Conservation (phyloP, 1,140 invertebrate genomes). For the Bombus confusus region DNA sequence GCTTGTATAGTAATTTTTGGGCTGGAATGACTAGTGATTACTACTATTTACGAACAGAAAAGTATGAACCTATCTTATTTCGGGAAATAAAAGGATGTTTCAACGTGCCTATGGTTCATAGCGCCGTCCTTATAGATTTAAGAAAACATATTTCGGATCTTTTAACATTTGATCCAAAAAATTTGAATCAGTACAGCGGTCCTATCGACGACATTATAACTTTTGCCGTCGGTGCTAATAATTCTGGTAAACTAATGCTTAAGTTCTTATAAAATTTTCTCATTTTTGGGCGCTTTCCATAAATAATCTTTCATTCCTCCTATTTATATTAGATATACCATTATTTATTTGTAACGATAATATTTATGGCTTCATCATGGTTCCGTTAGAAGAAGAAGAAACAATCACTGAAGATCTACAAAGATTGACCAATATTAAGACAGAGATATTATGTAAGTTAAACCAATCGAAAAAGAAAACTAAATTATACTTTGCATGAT, state of each 20-base stretch:
- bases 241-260: slow-evolving; percentile 82
- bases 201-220: slow-evolving; percentile 97
- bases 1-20: slow-evolving; percentile 98
- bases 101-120: slow-evolving; percentile 95
- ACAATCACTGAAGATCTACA: slow-evolving; percentile 86
- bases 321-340: slow-evolving; percentile 83
- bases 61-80: slow-evolving; percentile 92
- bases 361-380: slow-evolving; percentile 91
- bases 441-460: slow-evolving; percentile 87
- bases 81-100: slow-evolving; percentile 89
- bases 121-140: slow-evolving; percentile 93
- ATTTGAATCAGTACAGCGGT: slow-evolving; percentile 86
- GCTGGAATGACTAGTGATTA: slow-evolving; percentile 93
- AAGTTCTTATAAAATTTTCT: not conserved
- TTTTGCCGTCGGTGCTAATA: slow-evolving; percentile 93
- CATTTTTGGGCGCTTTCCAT: not conserved
- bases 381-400: slow-evolving; percentile 89
- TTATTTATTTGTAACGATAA: slow-evolving; percentile 92
- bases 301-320: not conserved
- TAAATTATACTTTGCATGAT: not conserved
- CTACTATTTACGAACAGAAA: slow-evolving; percentile 94
- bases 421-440: slow-evolving; percentile 90
- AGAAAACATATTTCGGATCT: slow-evolving; percentile 84
- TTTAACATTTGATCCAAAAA: slow-evolving; percentile 90
- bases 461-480: not conserved